Conservation (phyloP, 2,888 invertebrate species). For the Phaedon cochleariae region DNA sequence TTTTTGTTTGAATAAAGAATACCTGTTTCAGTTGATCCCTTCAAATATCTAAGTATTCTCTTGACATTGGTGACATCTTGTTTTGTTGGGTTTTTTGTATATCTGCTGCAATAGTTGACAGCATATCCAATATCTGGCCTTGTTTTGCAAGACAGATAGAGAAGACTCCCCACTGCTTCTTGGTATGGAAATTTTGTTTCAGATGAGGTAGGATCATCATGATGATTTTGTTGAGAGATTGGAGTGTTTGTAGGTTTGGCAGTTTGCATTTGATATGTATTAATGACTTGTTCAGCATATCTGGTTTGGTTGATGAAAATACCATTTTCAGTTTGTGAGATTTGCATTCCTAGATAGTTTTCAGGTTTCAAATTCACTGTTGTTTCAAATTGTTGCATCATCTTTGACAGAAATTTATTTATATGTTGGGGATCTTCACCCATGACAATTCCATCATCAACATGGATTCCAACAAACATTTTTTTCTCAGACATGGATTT, state of each 20-base stretch:
- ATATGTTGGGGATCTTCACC: neutral
- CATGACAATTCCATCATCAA: neutral
- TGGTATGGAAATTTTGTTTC: constrained; percentile 24
- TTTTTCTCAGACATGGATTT: neutral
- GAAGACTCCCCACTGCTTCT: constrained; percentile 23
- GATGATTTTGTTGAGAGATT: neutral
- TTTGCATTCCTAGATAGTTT: constrained; percentile 5
- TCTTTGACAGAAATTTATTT: neutral
- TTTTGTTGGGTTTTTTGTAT: constrained; percentile 7
- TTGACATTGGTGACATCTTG: constrained; percentile 18
- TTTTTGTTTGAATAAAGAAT: neutral
- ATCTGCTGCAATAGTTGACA: constrained; percentile 16
- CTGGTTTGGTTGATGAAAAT: neutral
- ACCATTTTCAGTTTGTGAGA: neutral
- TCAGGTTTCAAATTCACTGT: neutral
- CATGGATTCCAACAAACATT: neutral
- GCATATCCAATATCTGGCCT: constrained; percentile 20
- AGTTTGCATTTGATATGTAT: neutral
- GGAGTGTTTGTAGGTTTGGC: constrained; percentile 4
- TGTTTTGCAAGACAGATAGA: constrained; percentile 21
- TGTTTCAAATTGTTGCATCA: neutral
- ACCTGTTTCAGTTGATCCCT: neutral
- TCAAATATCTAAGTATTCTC: constrained; percentile 13
- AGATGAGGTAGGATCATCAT: constrained; percentile 11
- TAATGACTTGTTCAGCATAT: constrained; percentile 2